A percentile compares a stretch with the other conserved stretches of the same genome.
Conservation (phyloP, 2,797 vertebrate species). For the Amniataba percoides region DNA sequence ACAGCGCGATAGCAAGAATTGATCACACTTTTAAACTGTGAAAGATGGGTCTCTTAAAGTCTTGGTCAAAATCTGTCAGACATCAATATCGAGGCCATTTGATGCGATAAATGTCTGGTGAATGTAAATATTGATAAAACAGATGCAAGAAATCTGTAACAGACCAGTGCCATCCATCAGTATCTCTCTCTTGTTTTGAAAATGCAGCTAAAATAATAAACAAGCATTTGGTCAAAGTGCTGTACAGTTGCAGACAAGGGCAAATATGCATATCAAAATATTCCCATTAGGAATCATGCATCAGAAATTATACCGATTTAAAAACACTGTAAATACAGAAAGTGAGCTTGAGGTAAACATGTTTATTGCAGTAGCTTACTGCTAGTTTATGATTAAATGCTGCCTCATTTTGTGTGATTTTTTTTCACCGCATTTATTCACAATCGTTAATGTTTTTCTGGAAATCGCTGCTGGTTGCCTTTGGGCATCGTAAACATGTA, state of each 20-base stretch:
- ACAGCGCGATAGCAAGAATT: not conserved
- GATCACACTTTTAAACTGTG: not conserved
- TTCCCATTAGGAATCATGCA: no score
- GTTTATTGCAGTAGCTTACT: not conserved
- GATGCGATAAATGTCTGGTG: not conserved
- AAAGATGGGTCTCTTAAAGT: not conserved
- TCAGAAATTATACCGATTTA: no score
- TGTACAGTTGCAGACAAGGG: no score
- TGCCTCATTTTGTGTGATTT: not conserved
- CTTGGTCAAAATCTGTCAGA: not conserved
- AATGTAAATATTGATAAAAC: constrained; percentile 1
- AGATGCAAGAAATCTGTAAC: not conserved
- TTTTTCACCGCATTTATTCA: not conserved
- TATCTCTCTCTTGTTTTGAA: not conserved
- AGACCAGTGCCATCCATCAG: not conserved
- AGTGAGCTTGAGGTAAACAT: not conserved
- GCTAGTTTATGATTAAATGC: not conserved
- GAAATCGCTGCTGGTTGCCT: not conserved
- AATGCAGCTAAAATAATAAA: not conserved
- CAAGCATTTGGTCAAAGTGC: not conserved
- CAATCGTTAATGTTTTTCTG: not conserved
- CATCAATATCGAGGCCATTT: not conserved
- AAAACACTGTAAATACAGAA: no score
- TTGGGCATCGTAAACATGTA: not conserved
- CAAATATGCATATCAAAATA: no score